Conservation (phyloP, 2,113 vertebrate genomes). For the Scomber japonicus region DNA sequence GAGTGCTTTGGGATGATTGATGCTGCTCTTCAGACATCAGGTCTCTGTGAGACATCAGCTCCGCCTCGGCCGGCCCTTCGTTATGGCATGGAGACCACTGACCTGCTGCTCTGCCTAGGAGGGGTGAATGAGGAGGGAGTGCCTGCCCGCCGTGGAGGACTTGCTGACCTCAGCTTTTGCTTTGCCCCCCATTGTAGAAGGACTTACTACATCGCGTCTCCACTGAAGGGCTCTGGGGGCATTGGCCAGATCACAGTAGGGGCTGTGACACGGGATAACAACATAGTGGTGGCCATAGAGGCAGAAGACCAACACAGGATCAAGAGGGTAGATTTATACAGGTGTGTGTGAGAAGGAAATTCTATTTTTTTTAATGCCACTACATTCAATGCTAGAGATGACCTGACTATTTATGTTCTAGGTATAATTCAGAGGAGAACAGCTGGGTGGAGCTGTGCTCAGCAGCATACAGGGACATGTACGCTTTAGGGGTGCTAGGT, state of each 20-base stretch:
- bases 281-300: slow-evolving; percentile 89
- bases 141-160: slow-evolving; percentile 85
- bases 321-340: slow-evolving; percentile 90
- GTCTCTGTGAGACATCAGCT: slow-evolving; percentile 78
- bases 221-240: slow-evolving; percentile 84
- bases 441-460: slow-evolving; percentile 89
- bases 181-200: slow-evolving; percentile 83
- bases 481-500: slow-evolving; percentile 84
- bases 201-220: slow-evolving; percentile 90
- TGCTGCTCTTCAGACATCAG: slow-evolving; percentile 81
- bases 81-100: slow-evolving; percentile 93
- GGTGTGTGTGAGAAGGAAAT: slow-evolving; percentile 74
- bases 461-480: slow-evolving; percentile 89
- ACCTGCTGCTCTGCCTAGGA: slow-evolving; percentile 91
- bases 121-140: slow-evolving; percentile 84
- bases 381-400: not conserved
- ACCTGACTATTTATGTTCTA: slow-evolving; percentile 68
- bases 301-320: slow-evolving; percentile 87
- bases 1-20: slow-evolving; percentile 83
- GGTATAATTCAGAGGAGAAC: slow-evolving; percentile 86
- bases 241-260: slow-evolving; percentile 86
- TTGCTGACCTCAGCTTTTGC: slow-evolving; percentile 91
- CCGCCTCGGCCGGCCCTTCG: slow-evolving; percentile 84
- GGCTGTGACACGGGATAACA: slow-evolving; percentile 88
- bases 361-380: not conserved